Base-by-base conservation (phyloP, 2,888 invertebrate genomes). In the Noctua janthina region DNA sequence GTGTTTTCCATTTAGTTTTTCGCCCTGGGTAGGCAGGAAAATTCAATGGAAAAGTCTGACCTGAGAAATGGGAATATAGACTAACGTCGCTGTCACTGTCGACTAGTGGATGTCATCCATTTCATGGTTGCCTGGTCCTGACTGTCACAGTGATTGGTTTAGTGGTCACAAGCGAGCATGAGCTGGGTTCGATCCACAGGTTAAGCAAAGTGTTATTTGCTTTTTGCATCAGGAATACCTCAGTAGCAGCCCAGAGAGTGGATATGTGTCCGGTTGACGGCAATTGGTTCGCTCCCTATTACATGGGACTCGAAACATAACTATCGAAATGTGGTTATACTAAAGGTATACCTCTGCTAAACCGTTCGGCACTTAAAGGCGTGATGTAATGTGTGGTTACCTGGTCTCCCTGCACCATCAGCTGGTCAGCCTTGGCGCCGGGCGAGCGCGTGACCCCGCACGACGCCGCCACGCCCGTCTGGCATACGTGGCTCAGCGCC, bases 321-420 rank as follows among this genome's bases (percentile, higher is more conserved):
- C 13, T 62, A 29, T 13, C 29, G 1, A 15, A 62, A 29, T 29
- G 29, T 15, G 59, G n/a, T 4, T 59, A n/a, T 59, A 59, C 13
- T 59, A 13, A 59, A 59, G 10, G 1, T n/a, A 6, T 13, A n/a
- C 13, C 3, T 59, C n/a, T n/a, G n/a, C 13, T n/a, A 11, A 59
- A 13, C 23, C 29, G 6, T 13, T 29, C 29, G 6, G 29, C 29
- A 13, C 6, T 23, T 8, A 56, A 1, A 10, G 10, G 23, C 54
- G 23, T 23, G 23, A 17, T 66, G 66, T 66, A 17, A 23, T 23
- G 23, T 23, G 8, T 20, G 62, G 29, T 56, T 56, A 80, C 98
- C 97, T 99, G 99, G 95, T 99, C 99, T 15, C 99, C 99, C 96
- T 99, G 99, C 83, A 99, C 97, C 94, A 99, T 97, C 56, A 99